A percentile compares a stretch with the other conserved stretches of the same genome.
Evolutionary conservation across 2,797 vertebrate species (phyloP).

Genomic region (Enteromius unitaeniatus): DNA sequence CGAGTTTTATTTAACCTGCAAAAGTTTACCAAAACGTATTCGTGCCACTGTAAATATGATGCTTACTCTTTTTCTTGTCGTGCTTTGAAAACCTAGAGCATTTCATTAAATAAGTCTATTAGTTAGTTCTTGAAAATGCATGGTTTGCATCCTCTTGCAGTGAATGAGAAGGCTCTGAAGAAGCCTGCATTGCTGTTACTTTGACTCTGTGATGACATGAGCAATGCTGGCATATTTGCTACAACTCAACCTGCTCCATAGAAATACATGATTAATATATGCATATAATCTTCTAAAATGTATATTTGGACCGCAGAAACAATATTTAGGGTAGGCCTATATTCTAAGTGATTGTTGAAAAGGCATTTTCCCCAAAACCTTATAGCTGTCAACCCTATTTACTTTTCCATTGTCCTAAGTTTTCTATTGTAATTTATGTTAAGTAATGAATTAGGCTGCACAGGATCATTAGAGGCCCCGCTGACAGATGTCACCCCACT

Average conservation of each 20-base stretch:
- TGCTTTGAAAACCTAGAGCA: background rate
- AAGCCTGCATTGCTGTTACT: background rate
- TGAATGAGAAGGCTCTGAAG: background rate
- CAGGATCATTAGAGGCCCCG: conserved; percentile 19
- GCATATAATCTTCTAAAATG: background rate
- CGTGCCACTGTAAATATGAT: background rate
- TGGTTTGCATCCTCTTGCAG: background rate
- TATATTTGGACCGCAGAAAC: background rate
- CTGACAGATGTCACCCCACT: conserved; percentile 53
- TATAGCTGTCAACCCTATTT: background rate
- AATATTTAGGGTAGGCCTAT: background rate
- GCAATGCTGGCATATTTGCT: too few relatives aligned
- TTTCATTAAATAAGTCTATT: background rate
- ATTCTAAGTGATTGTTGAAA: background rate
- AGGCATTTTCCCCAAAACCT: background rate
- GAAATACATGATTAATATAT: too few relatives aligned
- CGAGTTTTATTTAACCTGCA: background rate
- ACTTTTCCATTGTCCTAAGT: background rate
- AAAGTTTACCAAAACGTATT: background rate
- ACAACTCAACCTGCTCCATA: too few relatives aligned
- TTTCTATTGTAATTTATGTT: conserved; percentile 18
- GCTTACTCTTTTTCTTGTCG: background rate
- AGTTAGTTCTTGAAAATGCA: background rate
- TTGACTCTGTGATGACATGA: conserved; percentile 13
- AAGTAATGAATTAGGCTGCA: conserved; percentile 47